A percentile compares a stretch with the other conserved stretches of the same genome.
Evolutionary conservation across 2,888 invertebrate genomes (phyloP).

Genomic region (Orthosia incerta): DNA sequence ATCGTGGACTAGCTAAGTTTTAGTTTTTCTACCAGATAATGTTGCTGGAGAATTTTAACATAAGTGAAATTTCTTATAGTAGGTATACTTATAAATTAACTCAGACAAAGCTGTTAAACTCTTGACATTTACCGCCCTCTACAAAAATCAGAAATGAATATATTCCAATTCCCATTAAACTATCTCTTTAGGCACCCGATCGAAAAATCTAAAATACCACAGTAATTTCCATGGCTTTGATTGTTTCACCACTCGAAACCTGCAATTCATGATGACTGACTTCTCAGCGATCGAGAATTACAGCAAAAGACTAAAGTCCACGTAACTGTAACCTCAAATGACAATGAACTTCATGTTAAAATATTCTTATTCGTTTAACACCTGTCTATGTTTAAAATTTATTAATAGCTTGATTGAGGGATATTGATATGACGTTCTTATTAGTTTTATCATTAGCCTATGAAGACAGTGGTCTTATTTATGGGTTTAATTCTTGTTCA

Average conservation of each 20-base stretch:
- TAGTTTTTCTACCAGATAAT: neutral
- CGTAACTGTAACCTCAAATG: conserved; percentile 34
- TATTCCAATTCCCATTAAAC: neutral
- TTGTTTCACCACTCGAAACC: neutral
- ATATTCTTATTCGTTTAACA: conserved; percentile 31
- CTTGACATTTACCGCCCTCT: neutral
- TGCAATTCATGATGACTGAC: conserved; percentile 38
- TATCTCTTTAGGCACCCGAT: conserved; percentile 12
- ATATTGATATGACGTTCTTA: neutral
- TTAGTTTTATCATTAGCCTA: neutral
- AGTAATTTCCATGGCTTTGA: conserved; percentile 17
- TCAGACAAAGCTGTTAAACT: neutral
- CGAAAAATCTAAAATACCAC: conserved; percentile 17
- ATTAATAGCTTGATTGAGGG: conserved; percentile 5
- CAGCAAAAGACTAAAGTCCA: conserved; percentile 41
- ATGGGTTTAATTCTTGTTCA: neutral
- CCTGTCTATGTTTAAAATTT: conserved; percentile 1
- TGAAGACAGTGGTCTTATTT: too few relatives aligned
- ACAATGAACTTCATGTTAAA: conserved; percentile 53
- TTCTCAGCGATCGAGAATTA: conserved; percentile 27
- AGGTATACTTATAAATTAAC: too few relatives aligned
- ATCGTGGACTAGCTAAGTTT: conserved; percentile 3
- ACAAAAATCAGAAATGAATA: conserved; percentile 4
- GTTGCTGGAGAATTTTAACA: neutral
- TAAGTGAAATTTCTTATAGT: too few relatives aligned